Conservation (phyloP, 2,113 vertebrate species). For the Callocephalon fimbriatum region DNA sequence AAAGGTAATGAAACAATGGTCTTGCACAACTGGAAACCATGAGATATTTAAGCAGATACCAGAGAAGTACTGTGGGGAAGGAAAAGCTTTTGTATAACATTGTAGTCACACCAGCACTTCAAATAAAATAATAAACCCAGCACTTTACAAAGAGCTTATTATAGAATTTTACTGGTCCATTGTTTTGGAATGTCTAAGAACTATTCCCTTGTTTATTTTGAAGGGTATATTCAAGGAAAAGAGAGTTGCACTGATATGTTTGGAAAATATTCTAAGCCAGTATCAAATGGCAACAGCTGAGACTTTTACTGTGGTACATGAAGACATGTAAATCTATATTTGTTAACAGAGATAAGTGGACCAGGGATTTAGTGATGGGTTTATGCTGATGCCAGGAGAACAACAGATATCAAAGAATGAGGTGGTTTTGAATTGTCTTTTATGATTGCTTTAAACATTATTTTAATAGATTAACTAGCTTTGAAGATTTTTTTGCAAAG, state of each 20-base stretch:
- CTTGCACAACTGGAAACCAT: slow-evolving; percentile 8
- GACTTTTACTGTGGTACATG: neutral
- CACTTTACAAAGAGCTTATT: slow-evolving; percentile 54
- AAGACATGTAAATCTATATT: neutral
- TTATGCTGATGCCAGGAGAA: neutral
- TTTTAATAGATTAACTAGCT: neutral
- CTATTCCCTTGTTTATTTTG: slow-evolving; percentile 60
- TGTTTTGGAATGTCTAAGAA: slow-evolving; percentile 65
- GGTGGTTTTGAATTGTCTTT: neutral
- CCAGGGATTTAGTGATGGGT: neutral
- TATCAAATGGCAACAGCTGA: slow-evolving; percentile 24
- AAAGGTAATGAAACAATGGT: slow-evolving; percentile 58
- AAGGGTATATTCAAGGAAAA: slow-evolving; percentile 41
- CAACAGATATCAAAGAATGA: neutral
- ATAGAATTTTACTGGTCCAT: slow-evolving; percentile 44
- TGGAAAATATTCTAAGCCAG: neutral
- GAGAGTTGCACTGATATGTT: neutral
- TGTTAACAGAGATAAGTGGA: neutral
- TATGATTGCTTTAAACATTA: neutral
- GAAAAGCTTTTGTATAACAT: slow-evolving; percentile 64
- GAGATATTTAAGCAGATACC: slow-evolving; percentile 20
- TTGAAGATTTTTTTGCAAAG: neutral
- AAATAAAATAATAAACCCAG: slow-evolving; percentile 53
- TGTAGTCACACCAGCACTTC: slow-evolving; percentile 19
- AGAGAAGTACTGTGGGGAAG: slow-evolving; percentile 36